Percentiles rank a stretch among this genome's conserved stretches.
phyloP scores from a whole-genome alignment of 2,888 invertebrate genomes.

The Iphiclides podalirius region DNA sequence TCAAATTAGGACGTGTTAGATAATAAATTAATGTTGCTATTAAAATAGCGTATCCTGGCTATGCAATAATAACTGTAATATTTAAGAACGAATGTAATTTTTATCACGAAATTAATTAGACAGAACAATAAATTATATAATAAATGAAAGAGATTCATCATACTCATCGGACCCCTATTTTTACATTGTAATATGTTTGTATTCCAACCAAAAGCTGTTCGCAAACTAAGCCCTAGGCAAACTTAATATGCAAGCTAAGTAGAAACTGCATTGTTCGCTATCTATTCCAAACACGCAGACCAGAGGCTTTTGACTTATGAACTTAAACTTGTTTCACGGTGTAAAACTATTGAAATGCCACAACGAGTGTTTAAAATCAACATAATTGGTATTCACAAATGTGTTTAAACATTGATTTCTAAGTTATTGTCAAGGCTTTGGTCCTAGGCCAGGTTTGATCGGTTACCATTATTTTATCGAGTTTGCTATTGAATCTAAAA shows the following conservation, averaged over 20 bases:
- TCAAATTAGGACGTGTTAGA: no score
- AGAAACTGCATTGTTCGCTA: slow-evolving; percentile 35
- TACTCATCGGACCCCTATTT: no score
- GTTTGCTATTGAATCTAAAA: no score
- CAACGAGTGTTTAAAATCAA: background rate
- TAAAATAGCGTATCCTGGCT: no score
- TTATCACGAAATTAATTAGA: slow-evolving; percentile 15
- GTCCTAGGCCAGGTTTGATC: no score
- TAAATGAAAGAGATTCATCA: background rate
- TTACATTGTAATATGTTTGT: background rate
- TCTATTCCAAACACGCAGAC: slow-evolving; percentile 43
- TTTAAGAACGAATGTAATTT: background rate
- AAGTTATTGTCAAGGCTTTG: no score
- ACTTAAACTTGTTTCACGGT: no score
- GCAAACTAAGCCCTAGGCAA: slow-evolving; percentile 39
- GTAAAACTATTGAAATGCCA: slow-evolving; percentile 17
- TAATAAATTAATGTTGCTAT: no score
- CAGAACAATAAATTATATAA: background rate
- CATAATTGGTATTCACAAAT: no score
- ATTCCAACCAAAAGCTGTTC: background rate
- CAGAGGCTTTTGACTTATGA: slow-evolving; percentile 19
- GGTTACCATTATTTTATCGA: no score
- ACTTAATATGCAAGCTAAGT: slow-evolving; percentile 50
- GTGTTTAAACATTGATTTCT: no score
- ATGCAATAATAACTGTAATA: no score